These are phyloP conservation scores for Recurvirostra avosetta DNA, from an alignment of 2,113 vertebrate genomes.

Conservation along the genomic window DNA sequence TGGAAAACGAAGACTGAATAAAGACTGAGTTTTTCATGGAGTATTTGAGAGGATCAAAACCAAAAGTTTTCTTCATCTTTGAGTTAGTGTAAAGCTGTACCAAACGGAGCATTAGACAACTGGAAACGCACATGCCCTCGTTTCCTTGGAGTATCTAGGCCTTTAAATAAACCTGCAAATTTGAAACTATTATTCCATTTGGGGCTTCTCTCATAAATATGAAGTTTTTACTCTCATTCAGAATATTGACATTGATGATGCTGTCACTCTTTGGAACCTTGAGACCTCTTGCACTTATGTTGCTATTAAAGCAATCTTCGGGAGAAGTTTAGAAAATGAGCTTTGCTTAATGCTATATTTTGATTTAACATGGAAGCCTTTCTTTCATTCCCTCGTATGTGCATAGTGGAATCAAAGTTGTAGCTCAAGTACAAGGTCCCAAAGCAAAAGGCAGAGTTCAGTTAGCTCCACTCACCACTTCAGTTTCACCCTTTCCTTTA, in stretches of 20 bases:
- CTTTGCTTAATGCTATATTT: neutral
- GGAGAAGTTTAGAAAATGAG: neutral
- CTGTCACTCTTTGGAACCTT: neutral
- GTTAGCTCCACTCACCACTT: neutral
- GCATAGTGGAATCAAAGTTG: neutral
- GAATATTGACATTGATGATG: neutral
- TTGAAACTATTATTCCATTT: neutral
- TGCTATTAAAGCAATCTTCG: neutral
- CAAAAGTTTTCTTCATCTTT: neutral
- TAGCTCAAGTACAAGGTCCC: neutral
- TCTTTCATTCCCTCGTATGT: neutral
- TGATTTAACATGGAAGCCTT: neutral
- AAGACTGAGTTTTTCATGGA: neutral
- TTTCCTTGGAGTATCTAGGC: neutral
- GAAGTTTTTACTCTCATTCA: neutral
- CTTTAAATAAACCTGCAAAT: neutral
- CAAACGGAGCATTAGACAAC: neutral
- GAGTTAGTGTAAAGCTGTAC: neutral
- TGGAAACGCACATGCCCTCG: neutral
- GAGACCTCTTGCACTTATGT: neutral
- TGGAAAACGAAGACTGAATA: neutral
- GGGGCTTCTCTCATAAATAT: neutral
- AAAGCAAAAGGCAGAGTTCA: neutral
- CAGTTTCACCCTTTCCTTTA: neutral
- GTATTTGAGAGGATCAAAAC: neutral